phyloP scores from a whole-genome alignment of 1,140 invertebrate genomes.

The Orius laevigatus region DNA sequence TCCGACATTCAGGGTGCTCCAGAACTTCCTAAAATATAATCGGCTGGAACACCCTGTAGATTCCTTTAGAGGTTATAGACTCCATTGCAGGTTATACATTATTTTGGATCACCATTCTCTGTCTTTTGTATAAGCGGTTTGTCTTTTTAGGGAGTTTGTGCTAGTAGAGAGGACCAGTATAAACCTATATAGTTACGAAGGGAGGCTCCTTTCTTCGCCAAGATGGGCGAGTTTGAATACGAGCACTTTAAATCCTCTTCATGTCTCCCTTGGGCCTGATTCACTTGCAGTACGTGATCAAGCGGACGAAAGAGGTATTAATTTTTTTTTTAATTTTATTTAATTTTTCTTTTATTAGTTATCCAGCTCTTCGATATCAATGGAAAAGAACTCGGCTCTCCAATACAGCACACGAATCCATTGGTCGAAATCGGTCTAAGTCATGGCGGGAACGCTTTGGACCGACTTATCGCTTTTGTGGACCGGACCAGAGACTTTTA shows the following conservation, averaged over 20 bases:
- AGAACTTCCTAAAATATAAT: too few relatives aligned
- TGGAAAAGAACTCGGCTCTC: conserved; percentile 49
- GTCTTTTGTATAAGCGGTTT: too few relatives aligned
- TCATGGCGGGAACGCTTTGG: conserved; percentile 50
- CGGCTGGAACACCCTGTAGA: too few relatives aligned
- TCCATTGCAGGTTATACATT: too few relatives aligned
- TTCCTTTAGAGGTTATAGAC: too few relatives aligned
- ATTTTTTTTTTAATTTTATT: conserved; percentile 14
- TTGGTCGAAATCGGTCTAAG: conserved; percentile 59
- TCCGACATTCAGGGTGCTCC: too few relatives aligned
- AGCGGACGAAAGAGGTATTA: conserved; percentile 55
- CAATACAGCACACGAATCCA: conserved; percentile 38
- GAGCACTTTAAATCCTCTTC: conserved; percentile 39
- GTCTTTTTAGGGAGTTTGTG: conserved; percentile 61
- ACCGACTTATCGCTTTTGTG: conserved; percentile 59
- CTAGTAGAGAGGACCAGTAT: conserved; percentile 60
- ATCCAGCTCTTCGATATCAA: conserved; percentile 73
- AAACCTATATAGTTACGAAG: conserved; percentile 78
- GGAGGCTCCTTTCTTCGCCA: conserved; percentile 58
- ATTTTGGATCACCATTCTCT: too few relatives aligned
- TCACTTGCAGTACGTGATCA: conserved; percentile 69
- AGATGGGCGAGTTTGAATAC: conserved; percentile 49
- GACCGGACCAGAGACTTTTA: conserved; percentile 70
- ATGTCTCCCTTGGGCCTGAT: conserved; percentile 63
- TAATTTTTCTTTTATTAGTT: conserved; percentile 33